These are phyloP conservation scores for Gallinago solitaria DNA, from an alignment of 2,797 vertebrate species.

Conservation along the genomic window DNA sequence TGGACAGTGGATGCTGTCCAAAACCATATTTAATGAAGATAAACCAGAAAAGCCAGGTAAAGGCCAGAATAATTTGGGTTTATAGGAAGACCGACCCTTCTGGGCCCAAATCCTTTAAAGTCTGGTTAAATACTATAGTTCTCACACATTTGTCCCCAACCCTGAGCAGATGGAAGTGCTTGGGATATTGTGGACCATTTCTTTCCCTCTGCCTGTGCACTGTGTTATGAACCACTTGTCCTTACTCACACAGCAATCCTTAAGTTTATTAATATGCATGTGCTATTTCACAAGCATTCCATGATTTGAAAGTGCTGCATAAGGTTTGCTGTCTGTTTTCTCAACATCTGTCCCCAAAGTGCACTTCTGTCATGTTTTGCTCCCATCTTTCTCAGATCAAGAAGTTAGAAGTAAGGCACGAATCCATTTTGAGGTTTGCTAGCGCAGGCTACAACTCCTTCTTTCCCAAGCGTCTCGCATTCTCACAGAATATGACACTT, in stretches of 20 bases:
- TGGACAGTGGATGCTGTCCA: neutral
- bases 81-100: neutral
- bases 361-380: neutral
- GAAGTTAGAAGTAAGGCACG: neutral
- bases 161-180: neutral
- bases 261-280: neutral
- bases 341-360: constrained; percentile 18
- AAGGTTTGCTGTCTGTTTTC: constrained; percentile 23
- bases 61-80: neutral
- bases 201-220: neutral
- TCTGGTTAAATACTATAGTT: neutral
- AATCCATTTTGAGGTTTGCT: neutral
- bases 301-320: neutral
- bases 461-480: neutral
- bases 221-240: neutral
- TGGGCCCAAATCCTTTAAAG: neutral
- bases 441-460: neutral
- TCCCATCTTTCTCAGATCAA: neutral
- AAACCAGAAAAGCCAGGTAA: neutral
- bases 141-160: neutral
- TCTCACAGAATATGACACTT: constrained; percentile 42
- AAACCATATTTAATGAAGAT: neutral
- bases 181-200: neutral
- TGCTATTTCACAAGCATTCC: neutral
- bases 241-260: neutral